Percentiles rank a stretch among this genome's conserved stretches.
Conservation (phyloP, 2,888 invertebrate genomes). For the Sarcophaga variegata region DNA sequence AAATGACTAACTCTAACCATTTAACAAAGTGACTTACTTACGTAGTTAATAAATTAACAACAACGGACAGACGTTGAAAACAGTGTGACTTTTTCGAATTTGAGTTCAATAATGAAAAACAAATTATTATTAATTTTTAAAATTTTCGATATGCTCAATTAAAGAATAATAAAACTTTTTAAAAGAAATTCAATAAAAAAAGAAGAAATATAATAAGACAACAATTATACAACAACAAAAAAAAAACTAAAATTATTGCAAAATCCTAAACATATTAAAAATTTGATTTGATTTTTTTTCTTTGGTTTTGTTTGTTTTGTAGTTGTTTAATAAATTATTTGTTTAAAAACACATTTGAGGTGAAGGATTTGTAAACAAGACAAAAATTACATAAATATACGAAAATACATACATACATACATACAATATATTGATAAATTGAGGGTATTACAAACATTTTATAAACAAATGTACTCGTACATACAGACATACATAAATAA, state of each 20-base stretch:
- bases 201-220: not conserved
- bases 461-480: not conserved
- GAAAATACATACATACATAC: not conserved
- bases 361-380: constrained; percentile 59
- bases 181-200: not conserved
- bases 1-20: not conserved
- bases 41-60: not conserved
- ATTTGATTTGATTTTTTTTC: not conserved
- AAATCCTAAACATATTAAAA: not conserved
- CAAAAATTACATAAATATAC: not conserved
- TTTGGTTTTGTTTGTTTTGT: not conserved
- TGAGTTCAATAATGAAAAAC: too few relatives aligned
- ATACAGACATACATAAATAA: not conserved
- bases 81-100: too few relatives aligned
- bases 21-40: not conserved
- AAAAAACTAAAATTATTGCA: not conserved
- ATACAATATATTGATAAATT: not conserved
- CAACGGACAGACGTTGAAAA: too few relatives aligned
- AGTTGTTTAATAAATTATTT: not conserved
- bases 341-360: constrained; percentile 28
- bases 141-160: constrained; percentile 38
- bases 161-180: constrained; percentile 29
- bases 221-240: not conserved
- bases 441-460: not conserved
- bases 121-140: constrained; percentile 22